These are phyloP conservation scores for Morus bassanus DNA, from an alignment of 2,797 vertebrate species.

Conservation along the genomic window DNA sequence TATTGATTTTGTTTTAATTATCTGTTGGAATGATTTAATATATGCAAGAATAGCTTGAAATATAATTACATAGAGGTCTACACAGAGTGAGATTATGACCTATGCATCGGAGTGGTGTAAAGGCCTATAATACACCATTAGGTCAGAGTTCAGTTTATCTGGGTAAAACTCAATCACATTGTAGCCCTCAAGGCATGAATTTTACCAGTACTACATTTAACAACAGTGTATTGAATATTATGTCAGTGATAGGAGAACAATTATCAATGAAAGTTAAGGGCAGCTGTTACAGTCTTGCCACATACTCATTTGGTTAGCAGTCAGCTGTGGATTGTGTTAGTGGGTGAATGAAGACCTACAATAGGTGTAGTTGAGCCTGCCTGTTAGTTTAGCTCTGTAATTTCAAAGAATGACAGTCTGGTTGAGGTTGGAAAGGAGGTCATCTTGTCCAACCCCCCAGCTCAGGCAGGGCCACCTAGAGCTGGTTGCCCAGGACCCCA, in stretches of 20 bases:
- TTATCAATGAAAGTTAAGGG: constrained; percentile 66
- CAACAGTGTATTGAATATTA: constrained; percentile 71
- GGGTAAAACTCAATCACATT: constrained; percentile 78
- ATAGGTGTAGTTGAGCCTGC: constrained; percentile 49
- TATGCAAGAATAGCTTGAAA: constrained; percentile 35
- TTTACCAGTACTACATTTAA: constrained; percentile 66
- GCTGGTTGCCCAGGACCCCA: not conserved
- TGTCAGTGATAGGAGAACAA: constrained; percentile 71
- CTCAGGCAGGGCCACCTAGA: not conserved
- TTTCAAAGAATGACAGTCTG: not conserved
- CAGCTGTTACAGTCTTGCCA: constrained; percentile 64
- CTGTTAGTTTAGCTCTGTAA: constrained; percentile 53
- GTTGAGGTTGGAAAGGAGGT: not conserved
- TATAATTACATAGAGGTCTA: constrained; percentile 29
- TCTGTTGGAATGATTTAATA: constrained; percentile 25
- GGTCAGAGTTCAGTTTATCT: constrained; percentile 77
- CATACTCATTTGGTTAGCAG: constrained; percentile 69
- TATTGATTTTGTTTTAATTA: constrained; percentile 50
- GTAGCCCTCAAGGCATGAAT: constrained; percentile 67
- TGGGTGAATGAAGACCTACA: constrained; percentile 59
- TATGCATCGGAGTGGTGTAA: constrained; percentile 39
- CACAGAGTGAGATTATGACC: constrained; percentile 12
- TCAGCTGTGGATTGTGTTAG: constrained; percentile 55
- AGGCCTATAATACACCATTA: constrained; percentile 74
- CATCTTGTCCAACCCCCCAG: not conserved